Base-by-base conservation (phyloP, 1,140 invertebrate genomes). In the Hylaeus volcanicus region DNA sequence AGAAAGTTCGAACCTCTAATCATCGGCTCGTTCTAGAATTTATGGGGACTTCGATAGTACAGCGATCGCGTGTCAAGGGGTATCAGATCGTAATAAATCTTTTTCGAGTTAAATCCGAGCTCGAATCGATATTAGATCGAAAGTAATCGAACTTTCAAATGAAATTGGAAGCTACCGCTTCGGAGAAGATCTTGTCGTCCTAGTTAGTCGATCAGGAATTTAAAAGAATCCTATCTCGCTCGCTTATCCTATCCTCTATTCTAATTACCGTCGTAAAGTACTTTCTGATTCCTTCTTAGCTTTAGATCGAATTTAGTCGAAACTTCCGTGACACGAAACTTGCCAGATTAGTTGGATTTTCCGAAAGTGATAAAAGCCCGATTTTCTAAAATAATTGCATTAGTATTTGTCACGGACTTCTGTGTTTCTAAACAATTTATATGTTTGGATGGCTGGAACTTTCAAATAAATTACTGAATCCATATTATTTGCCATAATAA, bases 101-200 rank as follows among this genome's bases (percentile, higher is more conserved):
- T 82, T 69, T 37, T 15, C 39, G 56, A 51, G 37, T 69, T 70
- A 61, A 61, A 53, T 37, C 65, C 5, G 43, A 68, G 69, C 55
- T 12, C 1, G 53, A 68, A 79, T 56, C 75, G 78, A 88, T 87
- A 79, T 73, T 65, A 64, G 51, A 45, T 74, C 77, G 43, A 81
- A 80, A 80, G 79, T 74, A 86, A 84, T 86, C 77, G 56, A 89
- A 86, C 78, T 88, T 83, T 79, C 58, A 12, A 82, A 84, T 82
- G 75, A 75, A 79, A 89, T 71, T 82, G 56, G 37, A 26, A 75
- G 76, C 39, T 77, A 39, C 51, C 55, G 43, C 61, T 66, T 64
- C 45, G 43, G 6, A 43, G 26, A 56, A 66, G 70, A 69, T 80
- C 78, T 70, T 9, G 53, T 61, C 64, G 65, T 37, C 41, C 53